Conservation (phyloP, 2,113 vertebrate genomes). For the Jacana jacana region DNA sequence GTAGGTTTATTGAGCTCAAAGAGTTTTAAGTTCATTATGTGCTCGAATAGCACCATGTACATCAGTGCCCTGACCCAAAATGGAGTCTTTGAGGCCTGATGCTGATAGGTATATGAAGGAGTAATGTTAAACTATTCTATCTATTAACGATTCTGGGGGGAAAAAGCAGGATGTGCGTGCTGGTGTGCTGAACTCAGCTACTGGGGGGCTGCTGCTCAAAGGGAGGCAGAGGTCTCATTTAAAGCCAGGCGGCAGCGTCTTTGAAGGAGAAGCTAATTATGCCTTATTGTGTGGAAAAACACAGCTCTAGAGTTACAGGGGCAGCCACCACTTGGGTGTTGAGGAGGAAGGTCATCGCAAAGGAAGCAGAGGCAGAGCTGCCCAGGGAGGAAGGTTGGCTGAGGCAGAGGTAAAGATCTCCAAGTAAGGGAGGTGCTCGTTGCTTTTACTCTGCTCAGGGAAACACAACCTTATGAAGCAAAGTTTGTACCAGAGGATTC, state of each 20-base stretch:
- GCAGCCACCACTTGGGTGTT: fast-evolving
- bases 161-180: neutral
- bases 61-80: neutral
- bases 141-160: neutral
- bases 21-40: neutral
- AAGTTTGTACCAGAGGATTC: neutral
- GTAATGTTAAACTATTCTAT: neutral
- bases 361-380: neutral
- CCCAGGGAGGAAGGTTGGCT: neutral
- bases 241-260: neutral
- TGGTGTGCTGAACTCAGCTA: neutral
- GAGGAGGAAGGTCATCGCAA: neutral
- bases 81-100: neutral
- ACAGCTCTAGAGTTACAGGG: neutral
- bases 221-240: neutral
- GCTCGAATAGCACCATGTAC: neutral
- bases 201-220: neutral
- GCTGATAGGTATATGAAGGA: neutral
- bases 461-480: neutral
- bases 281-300: neutral
- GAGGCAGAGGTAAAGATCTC: neutral
- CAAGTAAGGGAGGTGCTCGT: neutral
- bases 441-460: neutral
- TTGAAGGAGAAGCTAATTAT: neutral
- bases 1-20: neutral